Conservation (phyloP, 2,797 vertebrate species). For the Brachyalestes nurse region DNA sequence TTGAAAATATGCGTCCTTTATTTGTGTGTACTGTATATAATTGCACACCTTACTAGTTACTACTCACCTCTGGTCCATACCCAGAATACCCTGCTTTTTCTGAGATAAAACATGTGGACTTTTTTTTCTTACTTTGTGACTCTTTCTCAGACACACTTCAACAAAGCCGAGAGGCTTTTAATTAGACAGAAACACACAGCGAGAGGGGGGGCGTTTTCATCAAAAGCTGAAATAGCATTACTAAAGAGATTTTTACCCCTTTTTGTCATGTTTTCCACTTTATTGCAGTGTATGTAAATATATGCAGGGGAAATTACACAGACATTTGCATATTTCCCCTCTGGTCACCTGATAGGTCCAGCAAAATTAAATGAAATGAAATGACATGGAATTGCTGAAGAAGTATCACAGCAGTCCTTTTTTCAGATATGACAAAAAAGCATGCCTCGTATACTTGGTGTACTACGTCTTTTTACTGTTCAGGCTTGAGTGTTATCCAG, state of each 20-base stretch:
- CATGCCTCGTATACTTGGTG: conserved; percentile 1
- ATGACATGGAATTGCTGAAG: conserved; percentile 41
- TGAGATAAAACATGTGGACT: conserved; percentile 45
- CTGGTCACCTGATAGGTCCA: conserved; percentile 47
- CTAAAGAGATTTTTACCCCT: conserved; percentile 58
- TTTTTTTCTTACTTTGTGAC: conserved; percentile 67
- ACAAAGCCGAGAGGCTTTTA: conserved; percentile 76
- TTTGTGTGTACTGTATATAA: no score
- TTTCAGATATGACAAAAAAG: conserved; percentile 21
- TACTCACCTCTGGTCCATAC: background rate
- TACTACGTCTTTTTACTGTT: background rate
- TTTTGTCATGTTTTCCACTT: conserved; percentile 65
- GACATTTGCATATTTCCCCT: conserved; percentile 46
- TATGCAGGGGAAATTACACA: conserved; percentile 49
- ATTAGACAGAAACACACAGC: conserved; percentile 68
- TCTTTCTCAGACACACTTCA: conserved; percentile 65
- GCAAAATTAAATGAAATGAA: conserved; percentile 58
- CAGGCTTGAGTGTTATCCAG: background rate
- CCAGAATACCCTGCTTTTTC: background rate
- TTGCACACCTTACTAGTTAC: background rate
- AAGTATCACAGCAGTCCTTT: conserved; percentile 41
- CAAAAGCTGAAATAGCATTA: conserved; percentile 58
- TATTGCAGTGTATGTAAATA: conserved; percentile 63
- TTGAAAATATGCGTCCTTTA: no score
- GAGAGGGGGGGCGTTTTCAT: conserved; percentile 57